phyloP scores from a whole-genome alignment of 2,113 vertebrate species.

The Rallus limicola region DNA sequence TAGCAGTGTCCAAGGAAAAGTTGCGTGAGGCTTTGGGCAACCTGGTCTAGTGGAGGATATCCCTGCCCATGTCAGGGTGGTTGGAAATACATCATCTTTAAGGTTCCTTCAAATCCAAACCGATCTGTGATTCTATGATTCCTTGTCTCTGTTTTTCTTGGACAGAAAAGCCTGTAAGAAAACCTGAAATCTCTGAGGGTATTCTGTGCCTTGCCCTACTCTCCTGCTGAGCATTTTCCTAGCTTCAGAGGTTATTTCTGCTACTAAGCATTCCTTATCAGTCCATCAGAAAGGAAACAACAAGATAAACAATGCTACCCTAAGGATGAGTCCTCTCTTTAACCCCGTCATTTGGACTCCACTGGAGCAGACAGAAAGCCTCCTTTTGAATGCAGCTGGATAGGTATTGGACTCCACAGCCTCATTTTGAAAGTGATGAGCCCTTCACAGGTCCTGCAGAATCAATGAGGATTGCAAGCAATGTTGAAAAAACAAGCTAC shows the following conservation, averaged over 20 bases:
- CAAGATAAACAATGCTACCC: not conserved
- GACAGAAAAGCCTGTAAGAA: not conserved
- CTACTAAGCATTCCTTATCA: not conserved
- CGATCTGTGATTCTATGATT: no score
- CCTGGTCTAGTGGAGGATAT: no score
- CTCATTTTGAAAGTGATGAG: not conserved
- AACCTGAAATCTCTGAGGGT: not conserved
- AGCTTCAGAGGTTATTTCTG: not conserved
- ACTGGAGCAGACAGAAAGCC: not conserved
- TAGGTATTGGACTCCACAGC: not conserved
- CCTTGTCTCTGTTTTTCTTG: not conserved
- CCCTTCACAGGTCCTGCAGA: not conserved
- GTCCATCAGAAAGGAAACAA: not conserved
- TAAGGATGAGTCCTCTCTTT: not conserved
- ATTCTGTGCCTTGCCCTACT: not conserved
- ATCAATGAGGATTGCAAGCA: not conserved
- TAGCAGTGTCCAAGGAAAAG: no score
- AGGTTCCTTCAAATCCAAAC: no score
- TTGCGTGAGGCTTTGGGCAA: no score
- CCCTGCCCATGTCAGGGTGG: no score
- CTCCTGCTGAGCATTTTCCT: not conserved
- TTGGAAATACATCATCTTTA: no score
- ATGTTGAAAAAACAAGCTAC: not conserved
- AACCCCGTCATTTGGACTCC: not conserved
- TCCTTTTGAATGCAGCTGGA: not conserved